A percentile compares a stretch with the other conserved stretches of the same genome.
These are phyloP conservation scores for Eristalis intricaria DNA, from an alignment of 2,888 invertebrate genomes.

Conservation along the genomic window DNA sequence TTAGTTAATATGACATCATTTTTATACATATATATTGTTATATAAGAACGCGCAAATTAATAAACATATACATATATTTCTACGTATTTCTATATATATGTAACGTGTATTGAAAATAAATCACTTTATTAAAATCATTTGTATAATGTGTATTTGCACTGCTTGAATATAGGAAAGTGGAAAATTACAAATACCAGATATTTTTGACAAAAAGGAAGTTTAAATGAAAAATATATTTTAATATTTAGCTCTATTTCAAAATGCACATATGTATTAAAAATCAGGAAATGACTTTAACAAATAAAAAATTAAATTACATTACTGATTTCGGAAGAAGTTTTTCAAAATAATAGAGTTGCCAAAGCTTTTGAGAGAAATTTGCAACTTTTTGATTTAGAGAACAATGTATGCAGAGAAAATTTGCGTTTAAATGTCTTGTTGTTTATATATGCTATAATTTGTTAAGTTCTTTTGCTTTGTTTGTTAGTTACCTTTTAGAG, in stretches of 20 bases:
- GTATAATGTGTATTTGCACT: constrained; percentile 52
- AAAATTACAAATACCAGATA: constrained; percentile 56
- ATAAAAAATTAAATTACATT: constrained; percentile 51
- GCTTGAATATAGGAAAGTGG: constrained; percentile 46
- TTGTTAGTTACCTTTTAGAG: constrained; percentile 94
- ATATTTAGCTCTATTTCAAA: constrained; percentile 67
- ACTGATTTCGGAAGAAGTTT: constrained; percentile 56
- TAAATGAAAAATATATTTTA: constrained; percentile 49
- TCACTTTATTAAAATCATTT: constrained; percentile 17
- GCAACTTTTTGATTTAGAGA: constrained; percentile 61
- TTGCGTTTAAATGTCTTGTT: constrained; percentile 66
- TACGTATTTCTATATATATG: background rate
- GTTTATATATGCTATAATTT: constrained; percentile 72
- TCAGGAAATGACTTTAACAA: constrained; percentile 49
- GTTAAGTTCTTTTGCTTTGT: constrained; percentile 73
- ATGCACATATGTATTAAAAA: constrained; percentile 67
- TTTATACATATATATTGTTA: background rate
- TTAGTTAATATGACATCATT: background rate
- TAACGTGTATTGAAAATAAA: background rate
- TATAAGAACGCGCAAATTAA: background rate
- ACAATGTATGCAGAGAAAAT: constrained; percentile 64
- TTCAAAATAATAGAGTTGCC: constrained; percentile 61
- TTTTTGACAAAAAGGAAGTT: constrained; percentile 49
- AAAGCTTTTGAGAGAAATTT: constrained; percentile 67
- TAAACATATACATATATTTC: background rate